phyloP scores from a whole-genome alignment of 2,888 invertebrate genomes.

The Salpingus planirostris region DNA sequence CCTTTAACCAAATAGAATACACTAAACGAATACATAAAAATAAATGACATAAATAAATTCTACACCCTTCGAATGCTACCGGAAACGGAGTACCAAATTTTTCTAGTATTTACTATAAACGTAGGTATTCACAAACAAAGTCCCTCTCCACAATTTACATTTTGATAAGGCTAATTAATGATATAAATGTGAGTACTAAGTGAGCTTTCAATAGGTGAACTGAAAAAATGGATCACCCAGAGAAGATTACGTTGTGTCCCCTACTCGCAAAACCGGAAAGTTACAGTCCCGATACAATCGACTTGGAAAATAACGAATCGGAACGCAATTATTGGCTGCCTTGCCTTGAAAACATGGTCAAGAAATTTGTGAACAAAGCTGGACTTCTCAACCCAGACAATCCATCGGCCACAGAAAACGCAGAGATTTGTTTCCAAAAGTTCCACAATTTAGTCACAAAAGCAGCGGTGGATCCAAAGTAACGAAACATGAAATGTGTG shows the following conservation, averaged over 20 bases:
- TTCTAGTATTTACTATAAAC: no score
- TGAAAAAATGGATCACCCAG: slow-evolving; percentile 4
- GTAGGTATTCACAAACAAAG: no score
- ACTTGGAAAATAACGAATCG: slow-evolving; percentile 74
- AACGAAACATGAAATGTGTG: no score
- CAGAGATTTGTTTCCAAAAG: slow-evolving; percentile 71
- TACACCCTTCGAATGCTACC: no score
- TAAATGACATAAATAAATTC: no score
- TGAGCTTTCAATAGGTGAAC: no score
- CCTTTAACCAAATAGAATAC: no score
- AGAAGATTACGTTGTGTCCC: slow-evolving; percentile 57
- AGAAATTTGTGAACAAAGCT: slow-evolving; percentile 78
- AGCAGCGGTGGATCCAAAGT: slow-evolving; percentile 72
- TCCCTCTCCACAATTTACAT: no score
- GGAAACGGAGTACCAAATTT: no score
- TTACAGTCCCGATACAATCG: slow-evolving; percentile 88
- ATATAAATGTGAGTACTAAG: no score
- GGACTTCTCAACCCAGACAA: slow-evolving; percentile 67
- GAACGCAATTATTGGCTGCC: slow-evolving; percentile 89
- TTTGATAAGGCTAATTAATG: no score
- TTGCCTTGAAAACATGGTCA: slow-evolving; percentile 79
- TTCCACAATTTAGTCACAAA: slow-evolving; percentile 72
- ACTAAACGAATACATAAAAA: no score
- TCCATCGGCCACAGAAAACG: slow-evolving; percentile 67
- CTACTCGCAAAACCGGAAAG: slow-evolving; percentile 66